Evolutionary conservation across 2,113 vertebrate genomes (phyloP).

Genomic region (Geothlypis trichas): DNA sequence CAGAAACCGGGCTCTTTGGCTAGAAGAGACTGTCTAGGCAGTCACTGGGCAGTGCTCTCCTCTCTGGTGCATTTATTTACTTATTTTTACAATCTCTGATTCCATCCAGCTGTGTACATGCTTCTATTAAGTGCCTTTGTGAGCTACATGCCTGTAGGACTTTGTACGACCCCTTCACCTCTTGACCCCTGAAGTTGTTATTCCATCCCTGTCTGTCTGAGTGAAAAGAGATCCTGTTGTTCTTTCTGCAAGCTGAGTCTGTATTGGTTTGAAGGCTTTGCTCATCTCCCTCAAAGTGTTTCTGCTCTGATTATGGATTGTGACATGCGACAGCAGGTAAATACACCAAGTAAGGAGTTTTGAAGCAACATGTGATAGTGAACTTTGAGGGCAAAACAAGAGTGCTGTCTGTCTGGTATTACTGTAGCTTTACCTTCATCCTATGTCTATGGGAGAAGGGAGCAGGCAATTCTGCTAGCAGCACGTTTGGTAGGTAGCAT

Average conservation of each 20-base stretch:
- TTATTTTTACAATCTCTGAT: background rate
- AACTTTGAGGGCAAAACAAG: background rate
- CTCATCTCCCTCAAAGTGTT: background rate
- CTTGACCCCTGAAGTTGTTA: background rate
- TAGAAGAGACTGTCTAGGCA: background rate
- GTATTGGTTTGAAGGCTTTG: background rate
- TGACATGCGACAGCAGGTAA: background rate
- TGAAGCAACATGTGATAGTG: background rate
- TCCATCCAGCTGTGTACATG: background rate
- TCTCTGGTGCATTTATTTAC: background rate
- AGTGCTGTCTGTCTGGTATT: background rate
- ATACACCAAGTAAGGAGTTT: background rate
- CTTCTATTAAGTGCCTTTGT: conserved; percentile 66
- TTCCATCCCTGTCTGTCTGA: background rate
- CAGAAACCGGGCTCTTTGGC: background rate
- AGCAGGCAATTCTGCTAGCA: background rate
- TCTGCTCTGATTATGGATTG: background rate
- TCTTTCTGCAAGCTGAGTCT: background rate
- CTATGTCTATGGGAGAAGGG: background rate
- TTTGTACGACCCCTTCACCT: background rate
- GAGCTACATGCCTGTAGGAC: background rate
- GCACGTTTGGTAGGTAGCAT: background rate
- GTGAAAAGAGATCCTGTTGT: background rate
- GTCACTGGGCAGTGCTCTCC: background rate
- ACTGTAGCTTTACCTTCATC: background rate